Conservation (phyloP, 2,888 invertebrate genomes). For the Cephus pulcher region DNA sequence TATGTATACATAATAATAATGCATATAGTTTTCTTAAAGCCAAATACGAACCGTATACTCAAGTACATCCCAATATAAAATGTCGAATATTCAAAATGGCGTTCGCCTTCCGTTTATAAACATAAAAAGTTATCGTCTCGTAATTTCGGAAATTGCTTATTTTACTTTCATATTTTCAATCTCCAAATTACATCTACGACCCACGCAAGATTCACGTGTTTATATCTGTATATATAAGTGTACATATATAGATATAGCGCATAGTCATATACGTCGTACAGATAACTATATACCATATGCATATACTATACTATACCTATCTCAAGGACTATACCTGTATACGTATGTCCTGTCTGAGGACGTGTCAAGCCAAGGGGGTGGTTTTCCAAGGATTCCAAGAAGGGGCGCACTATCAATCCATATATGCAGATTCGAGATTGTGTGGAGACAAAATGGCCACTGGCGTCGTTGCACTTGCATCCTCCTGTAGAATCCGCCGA, state of each 20-base stretch:
- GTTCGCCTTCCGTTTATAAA: background rate
- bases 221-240: background rate
- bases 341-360: background rate
- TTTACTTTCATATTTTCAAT: slow-evolving; percentile 52
- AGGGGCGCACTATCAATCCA: slow-evolving; percentile 46
- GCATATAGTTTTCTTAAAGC: background rate
- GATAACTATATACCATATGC: slow-evolving; percentile 61
- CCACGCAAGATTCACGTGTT: background rate
- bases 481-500: background rate
- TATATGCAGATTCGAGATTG: slow-evolving; percentile 62
- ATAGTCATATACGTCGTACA: slow-evolving; percentile 58
- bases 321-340: background rate
- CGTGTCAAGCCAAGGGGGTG: slow-evolving; percentile 16
- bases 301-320: background rate
- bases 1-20: too few species aligned
- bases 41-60: background rate
- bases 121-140: slow-evolving; percentile 22
- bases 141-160: background rate
- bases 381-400: slow-evolving; percentile 4
- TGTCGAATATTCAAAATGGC: background rate
- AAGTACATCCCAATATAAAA: background rate
- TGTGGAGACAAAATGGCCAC: slow-evolving; percentile 42
- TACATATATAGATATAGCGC: too few species aligned
- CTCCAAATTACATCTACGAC: slow-evolving; percentile 35
- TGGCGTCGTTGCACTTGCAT: background rate